Evolutionary conservation across 2,888 invertebrate species (phyloP).

Genomic region (Andrena haemorrhoa): DNA sequence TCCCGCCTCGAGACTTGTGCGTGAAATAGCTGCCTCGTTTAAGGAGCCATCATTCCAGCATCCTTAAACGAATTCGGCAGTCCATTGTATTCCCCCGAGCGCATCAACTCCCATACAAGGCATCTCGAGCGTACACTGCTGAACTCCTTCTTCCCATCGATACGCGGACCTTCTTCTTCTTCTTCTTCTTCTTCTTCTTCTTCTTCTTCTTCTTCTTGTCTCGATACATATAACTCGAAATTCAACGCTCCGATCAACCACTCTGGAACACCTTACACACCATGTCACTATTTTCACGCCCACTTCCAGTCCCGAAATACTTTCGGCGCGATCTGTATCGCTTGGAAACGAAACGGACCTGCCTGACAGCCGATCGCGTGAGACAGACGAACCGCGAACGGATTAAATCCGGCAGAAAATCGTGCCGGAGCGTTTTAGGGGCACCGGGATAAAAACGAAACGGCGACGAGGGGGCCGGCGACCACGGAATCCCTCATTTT

Average conservation of each 20-base stretch:
- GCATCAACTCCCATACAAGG: no score
- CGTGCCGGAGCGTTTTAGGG: background rate
- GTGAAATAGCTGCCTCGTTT: background rate
- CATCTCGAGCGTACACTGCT: no score
- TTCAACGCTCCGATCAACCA: no score
- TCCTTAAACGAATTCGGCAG: background rate
- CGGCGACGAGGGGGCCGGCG: background rate
- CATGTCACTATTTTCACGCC: conserved; percentile 11
- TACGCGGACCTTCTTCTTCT: no score
- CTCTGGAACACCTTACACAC: conserved; percentile 6
- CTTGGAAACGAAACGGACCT: conserved; percentile 6
- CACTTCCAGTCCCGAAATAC: conserved; percentile 10
- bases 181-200: no score
- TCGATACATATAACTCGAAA: no score
- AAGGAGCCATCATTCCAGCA: conserved; percentile 6
- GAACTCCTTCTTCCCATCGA: no score
- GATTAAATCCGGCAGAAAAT: conserved; percentile 34
- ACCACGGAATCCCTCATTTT: conserved; percentile 14
- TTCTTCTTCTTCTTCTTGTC: no score
- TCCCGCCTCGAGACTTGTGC: background rate
- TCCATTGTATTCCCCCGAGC: background rate
- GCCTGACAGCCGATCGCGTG: conserved; percentile 42
- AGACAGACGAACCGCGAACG: conserved; percentile 30
- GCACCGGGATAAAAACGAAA: conserved; percentile 16
- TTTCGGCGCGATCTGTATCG: background rate